Evolutionary conservation across 1,140 invertebrate species (phyloP).

Genomic region (Drosophila kurseongensis): DNA sequence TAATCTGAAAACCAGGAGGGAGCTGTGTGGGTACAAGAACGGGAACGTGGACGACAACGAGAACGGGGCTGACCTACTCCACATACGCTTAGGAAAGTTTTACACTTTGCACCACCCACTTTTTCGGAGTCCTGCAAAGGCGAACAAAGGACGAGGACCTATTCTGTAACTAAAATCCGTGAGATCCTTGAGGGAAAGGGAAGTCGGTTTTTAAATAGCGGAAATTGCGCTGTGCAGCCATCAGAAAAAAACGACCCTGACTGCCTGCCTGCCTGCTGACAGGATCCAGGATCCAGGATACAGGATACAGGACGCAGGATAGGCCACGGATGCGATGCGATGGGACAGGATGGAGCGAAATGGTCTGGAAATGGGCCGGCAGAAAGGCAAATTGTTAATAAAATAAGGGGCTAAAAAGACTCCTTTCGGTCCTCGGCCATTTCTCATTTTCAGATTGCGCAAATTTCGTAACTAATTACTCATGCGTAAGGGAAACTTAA

Average conservation of each 20-base stretch:
- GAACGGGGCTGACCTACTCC: conserved; percentile 29
- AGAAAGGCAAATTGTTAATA: conserved; percentile 71
- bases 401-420: conserved; percentile 47
- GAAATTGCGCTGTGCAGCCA: conserved; percentile 79
- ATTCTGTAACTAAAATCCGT: conserved; percentile 50
- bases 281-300: conserved; percentile 1
- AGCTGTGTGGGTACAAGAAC: not conserved
- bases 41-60: not conserved
- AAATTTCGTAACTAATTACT: conserved; percentile 69
- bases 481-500: conserved; percentile 76
- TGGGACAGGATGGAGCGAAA: conserved; percentile 13
- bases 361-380: conserved; percentile 21
- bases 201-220: conserved; percentile 81
- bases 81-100: conserved; percentile 36
- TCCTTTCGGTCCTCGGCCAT: conserved; percentile 4
- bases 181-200: conserved; percentile 23
- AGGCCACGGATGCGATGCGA: conserved; percentile 25
- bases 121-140: conserved; percentile 15
- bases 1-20: conserved; percentile 14
- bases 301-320: conserved; percentile 24
- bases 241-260: conserved; percentile 68
- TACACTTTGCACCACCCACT: conserved; percentile 19
- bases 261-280: conserved; percentile 29
- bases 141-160: conserved; percentile 39
- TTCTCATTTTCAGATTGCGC: conserved; percentile 35